Percentiles rank a stretch among this genome's conserved stretches.
phyloP scores from a whole-genome alignment of 2,797 vertebrate genomes.

The Brachyalestes nurse region DNA sequence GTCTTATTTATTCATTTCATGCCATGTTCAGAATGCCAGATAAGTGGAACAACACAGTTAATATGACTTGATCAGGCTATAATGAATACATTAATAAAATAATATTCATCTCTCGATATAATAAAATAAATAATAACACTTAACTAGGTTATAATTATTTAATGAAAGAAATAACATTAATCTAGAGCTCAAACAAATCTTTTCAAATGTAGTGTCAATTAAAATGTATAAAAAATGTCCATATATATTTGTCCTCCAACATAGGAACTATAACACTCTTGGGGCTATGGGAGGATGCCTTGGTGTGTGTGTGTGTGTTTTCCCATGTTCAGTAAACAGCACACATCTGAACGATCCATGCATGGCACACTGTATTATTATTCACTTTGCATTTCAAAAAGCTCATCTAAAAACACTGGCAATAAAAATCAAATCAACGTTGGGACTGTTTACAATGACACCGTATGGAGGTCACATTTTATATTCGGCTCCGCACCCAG shows the following conservation, averaged over 20 bases:
- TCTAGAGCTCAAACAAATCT: no score
- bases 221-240: no score
- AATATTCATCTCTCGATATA: no score
- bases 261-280: not conserved
- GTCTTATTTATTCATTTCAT: no score
- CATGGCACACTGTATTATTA: not conserved
- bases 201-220: no score
- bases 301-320: not conserved
- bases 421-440: conserved; percentile 40
- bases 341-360: not conserved
- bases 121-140: no score
- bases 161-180: no score
- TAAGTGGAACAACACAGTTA: no score
- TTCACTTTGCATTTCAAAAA: conserved; percentile 18
- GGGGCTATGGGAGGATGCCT: not conserved
- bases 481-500: conserved; percentile 34
- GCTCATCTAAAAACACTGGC: conserved; percentile 42
- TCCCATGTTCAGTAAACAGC: not conserved
- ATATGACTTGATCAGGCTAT: no score
- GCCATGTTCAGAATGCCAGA: no score
- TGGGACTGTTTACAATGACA: conserved; percentile 38
- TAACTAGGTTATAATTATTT: no score
- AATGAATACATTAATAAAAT: no score
- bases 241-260: not conserved
- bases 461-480: conserved; percentile 50